phyloP scores from a whole-genome alignment of 2,113 vertebrate genomes.

The Meriones unguiculatus region DNA sequence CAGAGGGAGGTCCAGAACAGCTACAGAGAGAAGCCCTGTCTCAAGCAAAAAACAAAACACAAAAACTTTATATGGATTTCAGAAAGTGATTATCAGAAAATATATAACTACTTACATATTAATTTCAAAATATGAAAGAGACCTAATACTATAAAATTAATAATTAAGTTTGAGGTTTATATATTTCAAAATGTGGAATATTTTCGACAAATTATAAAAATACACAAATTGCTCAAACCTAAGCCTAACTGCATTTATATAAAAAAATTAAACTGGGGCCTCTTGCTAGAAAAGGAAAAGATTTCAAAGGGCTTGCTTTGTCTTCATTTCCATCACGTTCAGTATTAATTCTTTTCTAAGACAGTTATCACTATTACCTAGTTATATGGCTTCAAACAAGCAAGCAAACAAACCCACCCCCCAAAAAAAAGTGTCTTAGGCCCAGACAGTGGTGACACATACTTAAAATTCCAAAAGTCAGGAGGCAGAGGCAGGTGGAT shows the following conservation, averaged over 20 bases:
- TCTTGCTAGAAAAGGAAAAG: not conserved
- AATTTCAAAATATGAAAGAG: slow-evolving; percentile 60
- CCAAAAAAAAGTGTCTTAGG: too few relatives aligned
- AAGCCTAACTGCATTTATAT: slow-evolving; percentile 11
- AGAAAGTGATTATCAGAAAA: slow-evolving; percentile 40
- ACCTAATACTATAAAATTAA: slow-evolving; percentile 45
- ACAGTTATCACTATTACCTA: not conserved
- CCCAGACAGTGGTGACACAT: too few relatives aligned
- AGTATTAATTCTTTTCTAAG: slow-evolving; percentile 50
- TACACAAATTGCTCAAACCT: slow-evolving; percentile 51
- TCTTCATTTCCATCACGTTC: slow-evolving; percentile 45
- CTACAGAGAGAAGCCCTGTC: not conserved
- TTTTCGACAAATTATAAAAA: slow-evolving; percentile 19
- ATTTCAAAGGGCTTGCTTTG: not conserved
- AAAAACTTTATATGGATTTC: slow-evolving; percentile 35
- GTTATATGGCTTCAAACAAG: not conserved
- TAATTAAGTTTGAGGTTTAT: not conserved
- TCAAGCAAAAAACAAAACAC: not conserved
- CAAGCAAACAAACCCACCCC: not conserved
- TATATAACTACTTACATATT: slow-evolving; percentile 6
- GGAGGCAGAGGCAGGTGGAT: too few relatives aligned
- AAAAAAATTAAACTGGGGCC: not conserved
- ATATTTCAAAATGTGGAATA: slow-evolving; percentile 55
- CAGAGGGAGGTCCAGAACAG: not conserved
- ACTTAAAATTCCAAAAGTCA: too few relatives aligned